Evolutionary conservation across 2,113 vertebrate species (phyloP).

Genomic region (Brachyistius frenatus): DNA sequence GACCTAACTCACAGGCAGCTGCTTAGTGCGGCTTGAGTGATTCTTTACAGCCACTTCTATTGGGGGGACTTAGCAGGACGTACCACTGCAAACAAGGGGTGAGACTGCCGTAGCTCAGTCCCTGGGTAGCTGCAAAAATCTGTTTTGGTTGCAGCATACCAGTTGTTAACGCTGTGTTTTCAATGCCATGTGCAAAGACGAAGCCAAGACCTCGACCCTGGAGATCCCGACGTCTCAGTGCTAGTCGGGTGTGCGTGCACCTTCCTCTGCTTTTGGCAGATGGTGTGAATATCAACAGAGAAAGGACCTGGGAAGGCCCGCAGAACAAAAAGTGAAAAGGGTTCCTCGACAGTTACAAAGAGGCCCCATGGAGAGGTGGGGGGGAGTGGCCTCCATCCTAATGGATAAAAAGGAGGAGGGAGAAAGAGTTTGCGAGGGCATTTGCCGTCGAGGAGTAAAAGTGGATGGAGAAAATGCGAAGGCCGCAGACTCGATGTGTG

Average conservation of each 20-base stretch:
- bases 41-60: slow-evolving; percentile 94
- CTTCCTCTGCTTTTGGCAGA: slow-evolving; percentile 88
- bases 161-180: slow-evolving; percentile 61
- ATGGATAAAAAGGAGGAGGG: slow-evolving; percentile 83
- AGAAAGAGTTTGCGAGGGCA: slow-evolving; percentile 80
- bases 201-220: slow-evolving; percentile 41
- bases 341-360: slow-evolving; percentile 89
- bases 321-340: slow-evolving; percentile 94
- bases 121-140: slow-evolving; percentile 48
- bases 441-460: slow-evolving; percentile 75
- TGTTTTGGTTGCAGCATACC: slow-evolving; percentile 54
- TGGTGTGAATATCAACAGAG: slow-evolving; percentile 92
- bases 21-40: slow-evolving; percentile 99
- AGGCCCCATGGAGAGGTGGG: slow-evolving; percentile 86
- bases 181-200: slow-evolving; percentile 30
- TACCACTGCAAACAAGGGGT: slow-evolving; percentile 87
- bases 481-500: slow-evolving; percentile 83
- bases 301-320: slow-evolving; percentile 91
- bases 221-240: slow-evolving; percentile 63
- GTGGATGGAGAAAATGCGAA: slow-evolving; percentile 76
- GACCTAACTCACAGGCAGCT: slow-evolving; percentile 98
- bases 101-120: slow-evolving; percentile 38
- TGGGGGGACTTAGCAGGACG: slow-evolving; percentile 81
- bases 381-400: slow-evolving; percentile 69
- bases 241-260: slow-evolving; percentile 76